Base-by-base conservation (phyloP, 2,113 vertebrate species). In the Ivindomyrus marchei region DNA sequence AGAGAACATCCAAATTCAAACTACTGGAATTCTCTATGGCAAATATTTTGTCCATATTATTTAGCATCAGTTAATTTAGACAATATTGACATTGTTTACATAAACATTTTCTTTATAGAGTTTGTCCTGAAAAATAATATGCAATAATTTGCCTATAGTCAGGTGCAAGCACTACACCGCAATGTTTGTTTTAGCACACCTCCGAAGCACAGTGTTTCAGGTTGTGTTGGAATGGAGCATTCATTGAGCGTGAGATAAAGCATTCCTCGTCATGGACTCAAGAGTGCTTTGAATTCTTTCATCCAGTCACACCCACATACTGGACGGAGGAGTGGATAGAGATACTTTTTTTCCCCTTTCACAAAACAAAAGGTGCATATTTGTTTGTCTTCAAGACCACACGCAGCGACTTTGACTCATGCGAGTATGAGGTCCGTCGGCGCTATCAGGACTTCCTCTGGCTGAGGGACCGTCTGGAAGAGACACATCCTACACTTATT, bases 361-460 rank as follows among this genome's bases (percentile, higher is more conserved):
- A 62, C 58, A 45, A 42, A 84, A 84, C 45, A 53, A 19, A 87
- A 53, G 46, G 87, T 90, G 31, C 7, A 56, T 83, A 10, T 47
- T 19, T 53, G 31, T 87, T 19, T 85, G 2, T 86, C 92, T 92
- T 92, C 15, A 36, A 99, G 98, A 99, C 98, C 7, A 97, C 97
- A 9, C 96, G 98, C 13, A 94, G 97, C 89, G 97, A 99, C 90
- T 99, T 98, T 94, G 98, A 99, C 93, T 97, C 97, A 87, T 97
- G 97, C 89, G 98, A 99, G 93, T 98, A 96, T 86, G 97, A 98
- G 95, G 98, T 99, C 39, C 95, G 95, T 88, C 96, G 98, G 53
- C 97, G 98, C 0, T 99, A 99, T 84, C 98, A 99, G 94, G 98
- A 99, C 95, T 99, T 99, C 93, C 92, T 98, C 13, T 99, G 98